Percentiles rank a stretch among this genome's conserved stretches.
Evolutionary conservation across 2,888 invertebrate genomes (phyloP).

Genomic region (Pollenia amentaria): DNA sequence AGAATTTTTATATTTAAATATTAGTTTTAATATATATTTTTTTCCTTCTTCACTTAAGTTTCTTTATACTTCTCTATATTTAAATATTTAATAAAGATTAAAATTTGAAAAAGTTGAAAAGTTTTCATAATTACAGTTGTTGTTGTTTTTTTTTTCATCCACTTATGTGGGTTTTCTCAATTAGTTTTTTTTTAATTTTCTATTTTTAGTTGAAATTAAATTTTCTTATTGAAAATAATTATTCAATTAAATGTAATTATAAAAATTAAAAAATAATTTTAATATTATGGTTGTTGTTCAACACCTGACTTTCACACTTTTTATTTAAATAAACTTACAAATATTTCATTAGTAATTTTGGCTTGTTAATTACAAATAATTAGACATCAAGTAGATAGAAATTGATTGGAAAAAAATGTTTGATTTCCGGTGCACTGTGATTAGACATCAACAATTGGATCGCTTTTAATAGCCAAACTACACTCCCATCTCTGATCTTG

Average conservation of each 20-base stretch:
- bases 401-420: not conserved
- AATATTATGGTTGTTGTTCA: conserved; percentile 25
- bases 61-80: conserved; percentile 1
- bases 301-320: conserved; percentile 56
- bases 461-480: too few species aligned
- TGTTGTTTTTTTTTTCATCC: not conserved
- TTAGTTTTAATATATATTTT: not conserved
- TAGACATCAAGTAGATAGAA: not conserved
- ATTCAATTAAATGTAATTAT: conserved; percentile 66
- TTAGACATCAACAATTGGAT: too few species aligned
- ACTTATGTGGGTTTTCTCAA: conserved; percentile 31
- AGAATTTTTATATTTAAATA: conserved; percentile 68
- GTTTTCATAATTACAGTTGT: conserved; percentile 40
- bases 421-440: not conserved
- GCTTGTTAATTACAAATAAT: not conserved
- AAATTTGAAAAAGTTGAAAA: conserved; percentile 35
- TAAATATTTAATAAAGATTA: conserved; percentile 8
- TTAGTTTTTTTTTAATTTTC: conserved; percentile 26
- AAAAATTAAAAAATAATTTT: conserved; percentile 9
- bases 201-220: conserved; percentile 38
- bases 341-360: not conserved
- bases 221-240: conserved; percentile 65
- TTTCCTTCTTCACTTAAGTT: conserved; percentile 40
- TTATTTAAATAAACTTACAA: not conserved
- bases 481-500: too few species aligned